Percentiles rank a stretch among this genome's conserved stretches.
phyloP scores from a whole-genome alignment of 2,888 invertebrate species.

The Vanessa cardui region DNA sequence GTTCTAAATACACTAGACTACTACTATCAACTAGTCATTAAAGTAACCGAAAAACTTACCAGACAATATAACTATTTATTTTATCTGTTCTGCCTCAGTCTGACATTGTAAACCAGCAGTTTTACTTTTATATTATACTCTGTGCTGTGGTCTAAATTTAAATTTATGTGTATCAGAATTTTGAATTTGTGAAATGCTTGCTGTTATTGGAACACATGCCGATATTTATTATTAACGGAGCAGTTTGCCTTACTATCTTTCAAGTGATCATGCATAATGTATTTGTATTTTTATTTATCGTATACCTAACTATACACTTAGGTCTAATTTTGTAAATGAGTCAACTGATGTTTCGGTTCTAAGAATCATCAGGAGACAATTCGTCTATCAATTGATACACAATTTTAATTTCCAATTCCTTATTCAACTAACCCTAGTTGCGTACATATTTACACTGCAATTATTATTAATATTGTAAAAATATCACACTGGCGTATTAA shows the following conservation, averaged over 20 bases:
- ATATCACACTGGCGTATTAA: constrained; percentile 58
- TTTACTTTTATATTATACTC: neutral
- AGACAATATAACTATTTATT: constrained; percentile 3
- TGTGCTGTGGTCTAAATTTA: constrained; percentile 10
- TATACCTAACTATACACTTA: constrained; percentile 55
- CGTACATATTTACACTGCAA: constrained; percentile 45
- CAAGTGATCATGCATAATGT: constrained; percentile 69
- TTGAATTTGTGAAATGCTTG: constrained; percentile 34
- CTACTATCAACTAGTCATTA: constrained; percentile 25
- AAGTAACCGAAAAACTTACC: constrained; percentile 17
- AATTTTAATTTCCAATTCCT: constrained; percentile 66
- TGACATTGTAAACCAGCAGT: neutral
- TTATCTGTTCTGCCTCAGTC: neutral
- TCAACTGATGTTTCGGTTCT: constrained; percentile 70
- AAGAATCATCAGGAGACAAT: constrained; percentile 62
- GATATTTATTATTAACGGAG: constrained; percentile 54
- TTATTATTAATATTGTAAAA: constrained; percentile 39
- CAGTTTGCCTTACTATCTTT: constrained; percentile 51
- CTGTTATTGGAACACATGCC: constrained; percentile 46
- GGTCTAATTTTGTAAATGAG: constrained; percentile 57
- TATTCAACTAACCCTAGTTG: constrained; percentile 46
- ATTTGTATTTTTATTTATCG: constrained; percentile 63
- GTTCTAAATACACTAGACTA: neutral
- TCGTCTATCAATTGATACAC: constrained; percentile 72
- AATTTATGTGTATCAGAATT: constrained; percentile 46